phyloP scores from a whole-genome alignment of 2,888 invertebrate genomes.

The Eudasyphora cyanicolor region DNA sequence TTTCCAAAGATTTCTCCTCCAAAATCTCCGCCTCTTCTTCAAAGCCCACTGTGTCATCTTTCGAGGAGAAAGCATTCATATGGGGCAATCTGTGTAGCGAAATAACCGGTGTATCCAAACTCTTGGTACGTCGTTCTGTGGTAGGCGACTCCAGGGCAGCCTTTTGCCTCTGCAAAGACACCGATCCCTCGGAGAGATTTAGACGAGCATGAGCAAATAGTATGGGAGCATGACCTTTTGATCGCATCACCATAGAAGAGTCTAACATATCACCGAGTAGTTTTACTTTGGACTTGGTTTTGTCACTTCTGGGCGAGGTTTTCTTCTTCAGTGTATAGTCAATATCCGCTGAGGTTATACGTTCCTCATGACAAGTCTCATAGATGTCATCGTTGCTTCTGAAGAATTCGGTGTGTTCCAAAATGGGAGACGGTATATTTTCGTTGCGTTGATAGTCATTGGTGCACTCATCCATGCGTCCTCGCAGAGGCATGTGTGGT shows the following conservation, averaged over 20 bases:
- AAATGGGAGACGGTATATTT: conserved; percentile 84
- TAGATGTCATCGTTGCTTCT: conserved; percentile 82
- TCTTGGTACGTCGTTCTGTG: conserved; percentile 89
- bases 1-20: conserved; percentile 82
- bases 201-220: conserved; percentile 89
- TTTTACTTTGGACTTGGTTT: conserved; percentile 80
- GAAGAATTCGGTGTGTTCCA: conserved; percentile 83
- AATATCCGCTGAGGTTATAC: conserved; percentile 82
- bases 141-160: conserved; percentile 88
- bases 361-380: conserved; percentile 78
- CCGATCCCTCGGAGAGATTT: conserved; percentile 91
- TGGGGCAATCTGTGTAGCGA: conserved; percentile 89
- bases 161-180: conserved; percentile 87
- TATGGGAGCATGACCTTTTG: conserved; percentile 88
- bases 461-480: conserved; percentile 81
- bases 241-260: conserved; percentile 85
- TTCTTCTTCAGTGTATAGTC: conserved; percentile 80
- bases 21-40: conserved; percentile 85
- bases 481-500: conserved; percentile 83
- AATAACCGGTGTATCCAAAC: conserved; percentile 91
- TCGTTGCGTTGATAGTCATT: conserved; percentile 84
- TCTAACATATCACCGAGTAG: conserved; percentile 85
- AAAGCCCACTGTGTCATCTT: conserved; percentile 91
- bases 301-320: conserved; percentile 55
- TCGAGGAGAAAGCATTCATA: conserved; percentile 92